Base-by-base conservation (phyloP, 2,888 invertebrate species). In the Anaspis maculata region DNA sequence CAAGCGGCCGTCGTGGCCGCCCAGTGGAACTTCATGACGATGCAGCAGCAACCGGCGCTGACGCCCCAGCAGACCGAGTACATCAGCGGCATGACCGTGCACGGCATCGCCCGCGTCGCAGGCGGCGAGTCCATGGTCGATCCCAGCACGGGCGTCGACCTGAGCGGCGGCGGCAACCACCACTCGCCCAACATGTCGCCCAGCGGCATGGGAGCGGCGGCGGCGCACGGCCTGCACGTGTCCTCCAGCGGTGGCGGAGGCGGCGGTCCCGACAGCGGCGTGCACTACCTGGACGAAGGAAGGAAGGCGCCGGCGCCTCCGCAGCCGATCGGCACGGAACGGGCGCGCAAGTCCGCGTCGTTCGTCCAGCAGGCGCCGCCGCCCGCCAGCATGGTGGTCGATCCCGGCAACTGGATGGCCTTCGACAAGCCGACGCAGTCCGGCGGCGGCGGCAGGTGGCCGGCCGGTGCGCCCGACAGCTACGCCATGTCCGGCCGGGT, bases 311-410 rank as follows among this genome's bases (percentile, higher is more conserved):
- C n/a, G n/a, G n/a, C n/a, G n/a, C 67, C 69, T 27, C 57, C 56
- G 12, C 63, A 59, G 38, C 87, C 88, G 30, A 88, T 88, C 59
- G 88, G 88, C 45, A 87, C 85, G 1, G 88, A 87, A 67, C 73
- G 88, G 51, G 78, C 80, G 21, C 77, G 82, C 73, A 82, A 82
- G 59, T n/a, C n/a, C n/a, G n/a, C n/a, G n/a, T n/a, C n/a, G n/a
- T n/a, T n/a, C n/a, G n/a, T n/a, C n/a, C n/a, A n/a, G n/a, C n/a
- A n/a, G n/a, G n/a, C n/a, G n/a, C n/a, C n/a, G n/a, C n/a, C n/a
- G n/a, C n/a, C n/a, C n/a, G n/a, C n/a, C n/a, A n/a, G n/a, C n/a
- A n/a, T n/a, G n/a, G n/a, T n/a, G n/a, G 73, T 52, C 7, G 58
- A 51, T 34, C 30, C 37, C n/a, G n/a, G n/a, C n/a, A n/a, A n/a